Base-by-base conservation (phyloP, 2,888 invertebrate genomes). In the Tryphoninae sp. region DNA sequence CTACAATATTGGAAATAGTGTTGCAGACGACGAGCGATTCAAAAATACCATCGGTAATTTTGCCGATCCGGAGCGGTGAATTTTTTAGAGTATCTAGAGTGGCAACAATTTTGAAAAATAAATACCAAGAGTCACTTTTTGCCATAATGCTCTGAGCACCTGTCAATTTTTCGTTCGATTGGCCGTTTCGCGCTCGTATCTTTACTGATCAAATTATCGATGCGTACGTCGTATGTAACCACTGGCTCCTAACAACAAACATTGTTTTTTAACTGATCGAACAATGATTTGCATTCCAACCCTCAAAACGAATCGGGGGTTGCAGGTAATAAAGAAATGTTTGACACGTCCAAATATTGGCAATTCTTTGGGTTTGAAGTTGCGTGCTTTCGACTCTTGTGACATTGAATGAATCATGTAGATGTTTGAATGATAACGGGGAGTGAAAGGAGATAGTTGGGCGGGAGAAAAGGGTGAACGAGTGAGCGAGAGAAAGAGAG, bases 381-480 rank as follows among this genome's bases (percentile, higher is more conserved):
- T 53, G 19, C 19, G 11, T 13, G n/a, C 33, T 33, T 53, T 51
- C 49, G 6, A 33, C n/a, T 45, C 64, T 49, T 1, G 16, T 53
- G 64, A 11, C 23, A 51, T 49, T 19, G 59, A 58, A 53, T 22
- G 65, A 45, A 49, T 68, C 26, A 2, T 55, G 33, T 61, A 40
- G 13, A 67, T 68, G 40, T 42, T 69, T 65, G 45, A 51, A 42
- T 23, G 81, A 83, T 83, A 71, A 74, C 72, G 65, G 53, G 23
- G 23, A 61, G 13, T 11, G 13, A 59, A 33, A 33, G 22, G 23
- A 13, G 42, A 9, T 11, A 9, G 40, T 23, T n/a, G 22, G 61
- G 16, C 40, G 16, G 22, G 55, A 65, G 42, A 55, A 40, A 42
- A 16, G 53, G 22, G 42, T 16, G 22, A 42, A 53, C 8, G 33